phyloP scores from a whole-genome alignment of 2,888 invertebrate species.

The Xylota segnis region DNA sequence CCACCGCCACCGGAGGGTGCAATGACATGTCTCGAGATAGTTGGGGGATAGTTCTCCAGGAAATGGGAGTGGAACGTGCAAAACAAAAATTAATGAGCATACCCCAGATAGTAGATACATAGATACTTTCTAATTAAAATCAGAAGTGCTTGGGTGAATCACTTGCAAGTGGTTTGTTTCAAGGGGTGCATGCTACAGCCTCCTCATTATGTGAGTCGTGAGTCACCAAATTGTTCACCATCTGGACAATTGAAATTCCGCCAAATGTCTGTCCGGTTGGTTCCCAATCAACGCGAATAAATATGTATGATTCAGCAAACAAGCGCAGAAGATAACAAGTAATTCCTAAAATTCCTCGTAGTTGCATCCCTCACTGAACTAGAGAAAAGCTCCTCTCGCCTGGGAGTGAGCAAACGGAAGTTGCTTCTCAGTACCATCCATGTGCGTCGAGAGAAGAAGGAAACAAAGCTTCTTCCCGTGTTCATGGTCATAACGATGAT shows the following conservation, averaged over 20 bases:
- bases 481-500: slow-evolving; percentile 37
- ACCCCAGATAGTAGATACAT: background rate
- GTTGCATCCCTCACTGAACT: no score
- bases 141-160: slow-evolving; percentile 14
- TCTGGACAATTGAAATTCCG: slow-evolving; percentile 29
- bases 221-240: slow-evolving; percentile 22
- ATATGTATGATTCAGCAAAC: slow-evolving; percentile 43
- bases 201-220: background rate
- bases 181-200: no score
- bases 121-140: slow-evolving; percentile 14
- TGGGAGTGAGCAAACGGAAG: slow-evolving; percentile 12
- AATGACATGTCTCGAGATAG: slow-evolving; percentile 51
- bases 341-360: no score
- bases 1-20: slow-evolving; percentile 30
- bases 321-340: background rate
- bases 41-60: slow-evolving; percentile 1
- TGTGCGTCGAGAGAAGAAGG: slow-evolving; percentile 30
- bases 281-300: slow-evolving; percentile 10
- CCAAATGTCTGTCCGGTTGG: slow-evolving; percentile 1
- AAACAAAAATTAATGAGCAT: slow-evolving; percentile 20
- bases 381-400: background rate
- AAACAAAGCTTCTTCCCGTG: slow-evolving; percentile 26
- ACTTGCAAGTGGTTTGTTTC: slow-evolving; percentile 1
- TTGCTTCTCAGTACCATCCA: slow-evolving; percentile 5
- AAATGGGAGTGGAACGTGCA: slow-evolving; percentile 21